Conservation (phyloP, 2,113 vertebrate species). For the Crotalus viridis region DNA sequence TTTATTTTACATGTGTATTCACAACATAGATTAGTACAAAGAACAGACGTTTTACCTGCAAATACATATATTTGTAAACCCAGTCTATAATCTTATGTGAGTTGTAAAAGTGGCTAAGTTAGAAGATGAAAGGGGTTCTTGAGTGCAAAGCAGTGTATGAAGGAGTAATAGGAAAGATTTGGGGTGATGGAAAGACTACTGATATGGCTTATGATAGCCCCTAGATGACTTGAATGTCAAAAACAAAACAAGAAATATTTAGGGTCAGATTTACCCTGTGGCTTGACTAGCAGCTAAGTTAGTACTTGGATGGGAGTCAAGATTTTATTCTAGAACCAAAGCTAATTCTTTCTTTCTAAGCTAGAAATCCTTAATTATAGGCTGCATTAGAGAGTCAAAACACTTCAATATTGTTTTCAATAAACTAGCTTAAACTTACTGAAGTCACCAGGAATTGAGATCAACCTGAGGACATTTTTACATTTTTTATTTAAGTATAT, state of each 20-base stretch:
- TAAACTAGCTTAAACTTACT: not conserved
- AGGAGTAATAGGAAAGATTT: not conserved
- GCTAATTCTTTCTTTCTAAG: not conserved
- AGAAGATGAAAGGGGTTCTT: not conserved
- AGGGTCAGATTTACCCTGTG: not conserved
- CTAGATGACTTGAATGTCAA: not conserved
- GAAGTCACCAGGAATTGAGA: not conserved
- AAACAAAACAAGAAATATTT: not conserved
- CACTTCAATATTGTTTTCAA: not conserved
- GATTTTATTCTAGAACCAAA: not conserved
- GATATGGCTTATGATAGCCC: not conserved
- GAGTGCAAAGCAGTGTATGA: not conserved
- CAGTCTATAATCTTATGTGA: not conserved
- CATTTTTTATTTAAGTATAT: not conserved
- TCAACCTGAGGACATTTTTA: not conserved
- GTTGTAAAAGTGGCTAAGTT: not conserved
- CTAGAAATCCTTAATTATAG: not conserved
- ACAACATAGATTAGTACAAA: not conserved
- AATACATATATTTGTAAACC: not conserved
- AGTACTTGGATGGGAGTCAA: not conserved
- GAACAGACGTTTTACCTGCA: not conserved
- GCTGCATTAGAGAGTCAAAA: not conserved
- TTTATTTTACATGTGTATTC: not conserved
- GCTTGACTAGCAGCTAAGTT: not conserved
- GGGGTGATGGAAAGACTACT: not conserved